Conservation (phyloP, 2,113 vertebrate genomes). For the Jacana jacana region DNA sequence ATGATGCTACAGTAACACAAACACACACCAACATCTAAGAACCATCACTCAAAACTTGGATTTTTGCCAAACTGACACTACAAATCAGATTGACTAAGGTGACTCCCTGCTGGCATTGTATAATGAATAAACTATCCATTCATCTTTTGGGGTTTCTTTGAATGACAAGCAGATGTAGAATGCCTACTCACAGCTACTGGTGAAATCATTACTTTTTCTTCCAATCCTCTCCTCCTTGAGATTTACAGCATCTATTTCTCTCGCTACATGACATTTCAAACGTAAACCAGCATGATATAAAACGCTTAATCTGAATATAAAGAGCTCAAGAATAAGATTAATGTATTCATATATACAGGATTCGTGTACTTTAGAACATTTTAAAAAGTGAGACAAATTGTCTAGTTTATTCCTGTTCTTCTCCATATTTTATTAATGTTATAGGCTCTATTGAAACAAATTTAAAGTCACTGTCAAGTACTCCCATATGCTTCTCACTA, state of each 20-base stretch:
- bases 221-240: neutral
- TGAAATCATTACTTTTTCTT: neutral
- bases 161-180: neutral
- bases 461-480: neutral
- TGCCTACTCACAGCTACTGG: neutral
- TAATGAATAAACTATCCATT: neutral
- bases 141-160: neutral
- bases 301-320: neutral
- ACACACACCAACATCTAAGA: neutral
- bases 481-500: neutral
- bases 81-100: neutral
- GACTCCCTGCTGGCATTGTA: neutral
- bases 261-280: neutral
- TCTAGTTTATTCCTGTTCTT: neutral
- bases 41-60: neutral
- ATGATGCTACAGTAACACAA: fast-evolving
- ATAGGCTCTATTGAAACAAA: neutral
- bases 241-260: neutral
- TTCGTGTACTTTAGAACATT: neutral
- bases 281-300: neutral
- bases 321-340: neutral
- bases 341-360: neutral
- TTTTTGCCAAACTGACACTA: neutral
- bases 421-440: neutral
- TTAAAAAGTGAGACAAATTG: neutral